phyloP scores from a whole-genome alignment of 2,113 vertebrate species.

The Crotophaga sulcirostris region DNA sequence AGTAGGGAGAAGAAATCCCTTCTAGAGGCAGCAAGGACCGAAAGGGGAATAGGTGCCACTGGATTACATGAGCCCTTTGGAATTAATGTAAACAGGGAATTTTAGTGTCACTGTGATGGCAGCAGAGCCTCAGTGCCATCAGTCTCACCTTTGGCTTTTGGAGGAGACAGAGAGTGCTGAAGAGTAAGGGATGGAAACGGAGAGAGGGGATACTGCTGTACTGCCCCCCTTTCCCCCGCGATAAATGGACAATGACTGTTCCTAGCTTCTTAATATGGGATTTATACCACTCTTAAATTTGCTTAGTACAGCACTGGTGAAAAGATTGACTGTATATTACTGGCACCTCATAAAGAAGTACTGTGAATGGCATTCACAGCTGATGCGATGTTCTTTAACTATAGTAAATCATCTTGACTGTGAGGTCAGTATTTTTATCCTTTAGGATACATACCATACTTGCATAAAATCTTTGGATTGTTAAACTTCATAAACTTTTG shows the following conservation, averaged over 20 bases:
- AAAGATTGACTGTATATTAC: not conserved
- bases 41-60: not conserved
- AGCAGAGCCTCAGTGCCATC: not conserved
- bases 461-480: not conserved
- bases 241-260: not conserved
- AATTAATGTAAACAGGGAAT: not conserved
- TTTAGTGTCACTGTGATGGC: not conserved
- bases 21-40: not conserved
- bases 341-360: not conserved
- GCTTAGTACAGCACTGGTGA: not conserved
- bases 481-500: not conserved
- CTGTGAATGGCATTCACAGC: not conserved
- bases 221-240: not conserved
- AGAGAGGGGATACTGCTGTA: not conserved
- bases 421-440: not conserved
- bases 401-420: not conserved
- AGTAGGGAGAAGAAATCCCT: not conserved
- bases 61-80: not conserved
- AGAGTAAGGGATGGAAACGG: not conserved
- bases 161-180: not conserved
- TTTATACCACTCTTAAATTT: not conserved
- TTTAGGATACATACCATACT: not conserved
- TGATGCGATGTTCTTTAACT: not conserved
- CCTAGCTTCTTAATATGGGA: not conserved
- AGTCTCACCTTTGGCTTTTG: not conserved